phyloP scores from a whole-genome alignment of 2,113 vertebrate species.

The Caloenas nicobarica region DNA sequence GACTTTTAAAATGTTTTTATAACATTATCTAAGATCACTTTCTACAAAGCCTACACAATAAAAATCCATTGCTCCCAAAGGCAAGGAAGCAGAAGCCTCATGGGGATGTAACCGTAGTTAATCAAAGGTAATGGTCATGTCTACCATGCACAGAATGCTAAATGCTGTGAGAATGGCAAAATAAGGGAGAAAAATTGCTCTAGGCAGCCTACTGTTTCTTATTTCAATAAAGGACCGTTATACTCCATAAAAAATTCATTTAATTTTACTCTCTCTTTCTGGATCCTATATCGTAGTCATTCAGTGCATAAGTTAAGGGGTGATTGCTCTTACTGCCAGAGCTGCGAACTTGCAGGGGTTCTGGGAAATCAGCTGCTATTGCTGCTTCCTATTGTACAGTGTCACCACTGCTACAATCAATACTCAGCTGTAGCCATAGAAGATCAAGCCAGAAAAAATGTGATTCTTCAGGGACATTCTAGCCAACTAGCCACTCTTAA shows the following conservation, averaged over 20 bases:
- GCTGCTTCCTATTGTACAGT: background rate
- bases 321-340: background rate
- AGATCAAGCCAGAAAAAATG: background rate
- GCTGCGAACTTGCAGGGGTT: background rate
- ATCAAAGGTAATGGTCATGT: slow-evolving; percentile 19
- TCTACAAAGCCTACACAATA: background rate
- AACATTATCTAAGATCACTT: background rate
- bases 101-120: background rate
- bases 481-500: background rate
- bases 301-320: background rate
- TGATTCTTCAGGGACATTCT: background rate
- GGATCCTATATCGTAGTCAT: background rate
- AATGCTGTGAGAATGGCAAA: background rate
- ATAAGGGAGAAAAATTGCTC: background rate
- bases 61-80: slow-evolving; percentile 26
- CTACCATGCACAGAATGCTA: background rate
- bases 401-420: background rate
- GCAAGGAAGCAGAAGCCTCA: background rate
- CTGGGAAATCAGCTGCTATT: slow-evolving; percentile 11
- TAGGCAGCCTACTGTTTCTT: slow-evolving; percentile 19
- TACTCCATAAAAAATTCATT: background rate
- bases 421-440: background rate
- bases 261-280: slow-evolving; percentile 5
- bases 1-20: background rate
- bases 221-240: slow-evolving; percentile 3